Percentiles rank a stretch among this genome's conserved stretches.
These are phyloP conservation scores for Oceanodroma tethys DNA, from an alignment of 2,113 vertebrate species.

Conservation along the genomic window DNA sequence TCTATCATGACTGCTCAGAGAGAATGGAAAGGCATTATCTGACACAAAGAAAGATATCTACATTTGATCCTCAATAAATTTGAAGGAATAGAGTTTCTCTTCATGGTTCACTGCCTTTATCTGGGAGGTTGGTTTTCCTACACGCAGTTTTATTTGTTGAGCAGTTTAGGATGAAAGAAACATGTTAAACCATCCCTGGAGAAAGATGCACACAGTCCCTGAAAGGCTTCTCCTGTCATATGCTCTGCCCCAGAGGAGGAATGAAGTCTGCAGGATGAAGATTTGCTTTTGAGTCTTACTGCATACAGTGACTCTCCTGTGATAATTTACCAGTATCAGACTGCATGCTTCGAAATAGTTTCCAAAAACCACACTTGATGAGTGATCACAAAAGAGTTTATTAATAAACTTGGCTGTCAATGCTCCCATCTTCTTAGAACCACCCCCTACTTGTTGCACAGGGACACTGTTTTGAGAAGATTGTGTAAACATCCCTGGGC, in stretches of 20 bases:
- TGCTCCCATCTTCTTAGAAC: neutral
- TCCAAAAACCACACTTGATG: neutral
- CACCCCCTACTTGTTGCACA: fast-evolving
- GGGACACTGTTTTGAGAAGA: neutral
- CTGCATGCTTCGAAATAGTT: neutral
- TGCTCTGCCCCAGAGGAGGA: neutral
- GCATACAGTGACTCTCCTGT: neutral
- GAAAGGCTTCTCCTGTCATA: neutral
- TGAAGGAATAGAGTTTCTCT: conserved; percentile 29
- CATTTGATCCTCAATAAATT: conserved; percentile 28
- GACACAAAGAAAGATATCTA: conserved; percentile 24
- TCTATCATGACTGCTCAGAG: neutral
- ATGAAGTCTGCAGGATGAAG: neutral
- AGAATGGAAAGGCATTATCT: neutral
- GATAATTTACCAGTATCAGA: neutral
- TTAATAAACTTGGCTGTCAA: neutral
- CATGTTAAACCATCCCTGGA: neutral
- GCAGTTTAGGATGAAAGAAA: conserved; percentile 5
- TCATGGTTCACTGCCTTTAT: conserved; percentile 4
- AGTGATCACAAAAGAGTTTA: neutral
- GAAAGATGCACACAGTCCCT: neutral
- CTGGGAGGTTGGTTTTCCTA: neutral
- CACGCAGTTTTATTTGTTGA: neutral
- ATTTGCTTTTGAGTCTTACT: neutral
- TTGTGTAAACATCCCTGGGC: neutral